Percentiles rank a stretch among this genome's conserved stretches.
Evolutionary conservation across 2,888 invertebrate species (phyloP).

Genomic region (Lasioglossum leucozonium): DNA sequence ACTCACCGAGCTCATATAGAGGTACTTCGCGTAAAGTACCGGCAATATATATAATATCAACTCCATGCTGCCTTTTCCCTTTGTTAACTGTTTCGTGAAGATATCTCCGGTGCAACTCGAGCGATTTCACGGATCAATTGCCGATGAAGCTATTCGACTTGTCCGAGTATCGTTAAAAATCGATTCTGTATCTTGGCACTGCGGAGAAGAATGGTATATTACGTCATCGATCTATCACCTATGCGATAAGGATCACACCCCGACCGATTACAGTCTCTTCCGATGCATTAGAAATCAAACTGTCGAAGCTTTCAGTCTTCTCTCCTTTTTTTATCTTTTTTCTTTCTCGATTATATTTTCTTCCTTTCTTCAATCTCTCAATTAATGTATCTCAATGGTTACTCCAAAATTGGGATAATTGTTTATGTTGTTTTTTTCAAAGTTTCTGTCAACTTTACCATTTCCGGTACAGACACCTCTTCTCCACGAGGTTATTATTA

Average conservation of each 20-base stretch:
- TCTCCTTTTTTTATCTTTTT: background rate
- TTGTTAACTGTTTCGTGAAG: background rate
- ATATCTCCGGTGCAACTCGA: background rate
- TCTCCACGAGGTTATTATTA: background rate
- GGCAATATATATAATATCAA: slow-evolving; percentile 8
- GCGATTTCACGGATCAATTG: background rate
- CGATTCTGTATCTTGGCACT: background rate
- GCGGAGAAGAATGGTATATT: too few relatives aligned
- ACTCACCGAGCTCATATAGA: slow-evolving; percentile 16
- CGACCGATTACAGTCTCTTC: background rate
- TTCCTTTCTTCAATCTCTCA: too few relatives aligned
- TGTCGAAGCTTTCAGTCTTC: background rate
- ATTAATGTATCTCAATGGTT: background rate
- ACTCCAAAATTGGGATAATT: background rate
- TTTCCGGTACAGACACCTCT: background rate
- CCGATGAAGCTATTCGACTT: background rate
- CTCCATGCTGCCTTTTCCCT: slow-evolving; percentile 26
- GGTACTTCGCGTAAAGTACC: background rate
- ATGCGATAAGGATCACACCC: background rate
- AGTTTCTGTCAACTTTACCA: background rate
- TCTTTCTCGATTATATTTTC: background rate
- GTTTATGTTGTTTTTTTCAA: too few relatives aligned
- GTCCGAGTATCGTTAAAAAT: background rate
- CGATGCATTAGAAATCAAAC: background rate
- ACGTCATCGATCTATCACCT: too few relatives aligned